Evolutionary conservation across 2,888 invertebrate genomes (phyloP).

Genomic region (Dinocampus coccinellae): DNA sequence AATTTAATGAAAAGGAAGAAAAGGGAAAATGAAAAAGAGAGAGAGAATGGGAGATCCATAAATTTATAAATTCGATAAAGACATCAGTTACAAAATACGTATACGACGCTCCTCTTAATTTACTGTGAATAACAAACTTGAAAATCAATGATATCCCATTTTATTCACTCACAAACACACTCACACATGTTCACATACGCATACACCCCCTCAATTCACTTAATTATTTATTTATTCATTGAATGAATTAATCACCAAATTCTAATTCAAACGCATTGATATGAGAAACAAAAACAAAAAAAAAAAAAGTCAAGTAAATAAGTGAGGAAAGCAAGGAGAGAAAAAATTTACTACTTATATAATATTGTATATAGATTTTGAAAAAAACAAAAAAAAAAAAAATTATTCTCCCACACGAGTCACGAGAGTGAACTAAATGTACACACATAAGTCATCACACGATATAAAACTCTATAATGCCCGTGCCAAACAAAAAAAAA

Average conservation of each 20-base stretch:
- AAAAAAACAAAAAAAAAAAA: too few species aligned
- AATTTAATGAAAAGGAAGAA: neutral
- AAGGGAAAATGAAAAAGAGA: neutral
- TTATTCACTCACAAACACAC: constrained; percentile 6
- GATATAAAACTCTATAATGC: neutral
- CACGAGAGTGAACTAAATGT: constrained; percentile 19
- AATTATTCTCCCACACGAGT: constrained; percentile 29
- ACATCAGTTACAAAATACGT: constrained; percentile 36
- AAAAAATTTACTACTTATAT: constrained; percentile 34
- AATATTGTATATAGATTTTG: too few species aligned
- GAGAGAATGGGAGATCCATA: neutral
- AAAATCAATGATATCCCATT: too few species aligned
- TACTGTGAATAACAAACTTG: constrained; percentile 25
- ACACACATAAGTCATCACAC: neutral
- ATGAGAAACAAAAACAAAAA: neutral
- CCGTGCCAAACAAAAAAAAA: constrained; percentile 5
- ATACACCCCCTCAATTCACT: neutral
- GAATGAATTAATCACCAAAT: neutral
- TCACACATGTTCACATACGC: neutral
- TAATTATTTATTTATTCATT: neutral
- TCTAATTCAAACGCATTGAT: neutral
- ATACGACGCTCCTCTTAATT: constrained; percentile 38
- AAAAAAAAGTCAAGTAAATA: neutral
- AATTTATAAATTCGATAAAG: neutral
- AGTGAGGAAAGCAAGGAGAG: constrained; percentile 22